phyloP scores from a whole-genome alignment of 2,888 invertebrate species.

The Hemithea aestivaria region DNA sequence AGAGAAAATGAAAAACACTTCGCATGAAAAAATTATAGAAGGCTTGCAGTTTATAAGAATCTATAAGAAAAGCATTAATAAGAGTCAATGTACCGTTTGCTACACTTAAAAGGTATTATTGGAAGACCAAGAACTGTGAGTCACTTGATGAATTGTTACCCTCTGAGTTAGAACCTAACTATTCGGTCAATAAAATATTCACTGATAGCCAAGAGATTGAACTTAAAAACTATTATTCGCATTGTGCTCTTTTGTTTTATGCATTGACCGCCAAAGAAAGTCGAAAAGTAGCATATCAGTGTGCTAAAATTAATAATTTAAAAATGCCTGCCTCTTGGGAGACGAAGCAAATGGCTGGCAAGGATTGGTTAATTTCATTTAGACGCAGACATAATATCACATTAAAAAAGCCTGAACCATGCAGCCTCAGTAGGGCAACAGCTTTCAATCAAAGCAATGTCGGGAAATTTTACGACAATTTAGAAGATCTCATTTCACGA shows the following conservation, averaged over 20 bases:
- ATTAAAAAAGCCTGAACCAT: slow-evolving; percentile 7
- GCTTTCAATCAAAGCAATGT: slow-evolving; percentile 9
- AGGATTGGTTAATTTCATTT: slow-evolving; percentile 11
- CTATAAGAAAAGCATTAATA: slow-evolving; percentile 4
- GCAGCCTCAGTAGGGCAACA: slow-evolving; percentile 10
- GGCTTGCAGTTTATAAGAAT: slow-evolving; percentile 4
- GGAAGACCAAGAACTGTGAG: slow-evolving; percentile 6
- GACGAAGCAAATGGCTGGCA: slow-evolving; percentile 12
- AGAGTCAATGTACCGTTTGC: slow-evolving; percentile 4
- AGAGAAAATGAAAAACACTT: slow-evolving; percentile 2
- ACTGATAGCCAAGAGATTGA: slow-evolving; percentile 13
- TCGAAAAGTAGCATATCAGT: slow-evolving; percentile 16
- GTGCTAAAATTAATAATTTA: slow-evolving; percentile 19
- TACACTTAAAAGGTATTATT: slow-evolving; percentile 3
- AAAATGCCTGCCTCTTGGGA: slow-evolving; percentile 18
- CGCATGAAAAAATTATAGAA: slow-evolving; percentile 6
- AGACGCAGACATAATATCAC: slow-evolving; percentile 12
- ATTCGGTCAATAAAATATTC: slow-evolving; percentile 18
- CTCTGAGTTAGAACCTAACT: slow-evolving; percentile 12
- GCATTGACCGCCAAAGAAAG: slow-evolving; percentile 21
- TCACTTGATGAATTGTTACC: slow-evolving; percentile 10
- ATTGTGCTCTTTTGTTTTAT: slow-evolving; percentile 22
- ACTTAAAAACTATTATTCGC: slow-evolving; percentile 17
- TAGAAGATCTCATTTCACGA: slow-evolving; percentile 4
- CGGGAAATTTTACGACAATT: slow-evolving; percentile 1